phyloP scores from a whole-genome alignment of 1,140 invertebrate genomes.

The Frieseomelitta varia region DNA sequence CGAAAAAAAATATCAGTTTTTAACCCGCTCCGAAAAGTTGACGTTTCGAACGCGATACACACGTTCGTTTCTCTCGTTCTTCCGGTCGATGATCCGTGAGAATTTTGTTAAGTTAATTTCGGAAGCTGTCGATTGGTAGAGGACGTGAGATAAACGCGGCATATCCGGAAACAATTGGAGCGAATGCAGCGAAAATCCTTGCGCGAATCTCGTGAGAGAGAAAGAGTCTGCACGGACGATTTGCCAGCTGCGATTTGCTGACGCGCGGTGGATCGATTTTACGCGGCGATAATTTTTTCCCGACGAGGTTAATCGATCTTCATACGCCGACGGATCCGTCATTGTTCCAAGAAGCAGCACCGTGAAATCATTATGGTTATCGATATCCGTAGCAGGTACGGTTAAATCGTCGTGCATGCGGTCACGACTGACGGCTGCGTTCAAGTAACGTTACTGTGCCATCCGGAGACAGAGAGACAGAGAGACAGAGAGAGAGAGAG shows the following conservation, averaged over 20 bases:
- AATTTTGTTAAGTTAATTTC: background rate
- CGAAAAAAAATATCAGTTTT: no score
- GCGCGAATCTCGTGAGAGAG: background rate
- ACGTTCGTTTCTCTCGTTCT: no score
- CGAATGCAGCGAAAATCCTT: conserved; percentile 5
- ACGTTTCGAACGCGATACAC: background rate
- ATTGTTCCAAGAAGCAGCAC: conserved; percentile 41
- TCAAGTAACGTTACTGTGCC: conserved; percentile 27
- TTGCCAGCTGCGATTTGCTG: background rate
- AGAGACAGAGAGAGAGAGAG: background rate
- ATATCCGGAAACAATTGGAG: conserved; percentile 9
- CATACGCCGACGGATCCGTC: background rate
- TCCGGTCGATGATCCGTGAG: background rate
- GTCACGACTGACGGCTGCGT: conserved; percentile 49
- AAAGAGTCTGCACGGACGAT: background rate
- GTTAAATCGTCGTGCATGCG: conserved; percentile 49
- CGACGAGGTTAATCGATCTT: conserved; percentile 32
- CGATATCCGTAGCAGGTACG: conserved; percentile 50
- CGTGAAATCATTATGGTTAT: conserved; percentile 52
- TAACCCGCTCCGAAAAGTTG: no score
- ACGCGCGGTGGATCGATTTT: conserved; percentile 12
- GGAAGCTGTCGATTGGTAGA: background rate
- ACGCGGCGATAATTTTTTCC: conserved; percentile 14
- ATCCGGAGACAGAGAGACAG: background rate
- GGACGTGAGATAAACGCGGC: background rate